Evolutionary conservation across 2,113 vertebrate species (phyloP), one percentile per base, ranked within the genome.

Genomic region (Lichenostomus cassidix): DNA sequence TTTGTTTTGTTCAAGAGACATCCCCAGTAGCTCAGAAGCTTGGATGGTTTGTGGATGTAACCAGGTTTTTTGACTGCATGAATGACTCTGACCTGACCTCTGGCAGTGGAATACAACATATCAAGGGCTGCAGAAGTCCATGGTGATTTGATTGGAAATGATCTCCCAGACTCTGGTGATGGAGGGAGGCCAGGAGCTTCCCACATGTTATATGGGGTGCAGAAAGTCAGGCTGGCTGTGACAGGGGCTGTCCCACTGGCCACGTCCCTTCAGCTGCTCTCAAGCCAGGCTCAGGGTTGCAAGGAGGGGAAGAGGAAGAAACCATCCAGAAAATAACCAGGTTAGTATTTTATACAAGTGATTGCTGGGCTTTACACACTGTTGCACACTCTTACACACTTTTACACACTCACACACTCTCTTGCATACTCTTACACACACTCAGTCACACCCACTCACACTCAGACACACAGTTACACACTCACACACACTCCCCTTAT

Each of bases 241-340:
- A 62, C 41, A 56, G 37, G n/a, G 15, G 3, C 52, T 1, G 3
- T 71, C 70, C 44, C 2, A 0, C 3, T 13, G 1, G 14, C 63
- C 5, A 0, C 16, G 23, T 58, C 35, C 11, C 21, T 55, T 49
- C 55, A 62, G 39, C 46, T 56, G 35, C 35, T 53, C 2, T 25
- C 2, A 8, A 24, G 53, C 47, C 13, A 27, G 35, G 28, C 56
- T 21, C 17, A n/a, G 39, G 5, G 7, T 46, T 84, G 18, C 52
- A 62, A 49, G 13, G 12, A n/a, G 69, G 52, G 50, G 16, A 25
- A 83, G 11, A 67, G 24, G 11, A 20, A 87, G 35, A 53, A 78
- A 20, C n/a, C 60, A 59, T 31, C 20, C 35, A 64, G 77, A 56
- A 87, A 68, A 81, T 37, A 50, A 37, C 12, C 16, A 71, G 21